Evolutionary conservation across 2,113 vertebrate species (phyloP).

Genomic region (Pterocles gutturalis): DNA sequence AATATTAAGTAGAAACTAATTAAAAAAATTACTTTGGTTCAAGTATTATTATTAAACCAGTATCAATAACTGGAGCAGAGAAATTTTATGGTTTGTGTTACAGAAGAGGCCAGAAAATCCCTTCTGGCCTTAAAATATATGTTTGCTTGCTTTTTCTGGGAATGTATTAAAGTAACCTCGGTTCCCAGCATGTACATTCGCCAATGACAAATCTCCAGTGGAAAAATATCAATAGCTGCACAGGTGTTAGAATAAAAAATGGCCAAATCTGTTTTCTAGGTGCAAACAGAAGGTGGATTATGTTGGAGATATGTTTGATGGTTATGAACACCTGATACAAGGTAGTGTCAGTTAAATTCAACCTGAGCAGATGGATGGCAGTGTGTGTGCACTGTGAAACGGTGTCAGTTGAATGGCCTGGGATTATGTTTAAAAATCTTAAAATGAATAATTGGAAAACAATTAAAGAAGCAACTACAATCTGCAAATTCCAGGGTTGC

Average conservation of each 20-base stretch:
- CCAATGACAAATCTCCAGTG: conserved; percentile 25
- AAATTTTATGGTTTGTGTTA: not conserved
- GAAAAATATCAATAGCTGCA: conserved; percentile 33
- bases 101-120: not conserved
- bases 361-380: conserved; percentile 68
- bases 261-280: conserved; percentile 61
- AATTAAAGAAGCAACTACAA: conserved; percentile 41
- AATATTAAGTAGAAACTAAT: not conserved
- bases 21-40: not conserved
- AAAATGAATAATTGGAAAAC: conserved; percentile 28
- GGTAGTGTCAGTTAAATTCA: conserved; percentile 63
- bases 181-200: not conserved
- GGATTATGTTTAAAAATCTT: conserved; percentile 60
- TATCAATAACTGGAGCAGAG: not conserved
- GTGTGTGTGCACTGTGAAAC: conserved; percentile 24
- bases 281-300: conserved; percentile 70
- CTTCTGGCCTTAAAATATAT: not conserved
- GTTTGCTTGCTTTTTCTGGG: not conserved
- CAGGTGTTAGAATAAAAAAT: conserved; percentile 58
- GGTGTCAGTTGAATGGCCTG: conserved; percentile 66
- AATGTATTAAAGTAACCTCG: not conserved
- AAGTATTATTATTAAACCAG: not conserved
- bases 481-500: conserved; percentile 38
- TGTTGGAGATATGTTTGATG: conserved; percentile 47
- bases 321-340: conserved; percentile 61